These are phyloP conservation scores for Malurus leucopterus DNA, from an alignment of 2,797 vertebrate genomes.

Conservation along the genomic window DNA sequence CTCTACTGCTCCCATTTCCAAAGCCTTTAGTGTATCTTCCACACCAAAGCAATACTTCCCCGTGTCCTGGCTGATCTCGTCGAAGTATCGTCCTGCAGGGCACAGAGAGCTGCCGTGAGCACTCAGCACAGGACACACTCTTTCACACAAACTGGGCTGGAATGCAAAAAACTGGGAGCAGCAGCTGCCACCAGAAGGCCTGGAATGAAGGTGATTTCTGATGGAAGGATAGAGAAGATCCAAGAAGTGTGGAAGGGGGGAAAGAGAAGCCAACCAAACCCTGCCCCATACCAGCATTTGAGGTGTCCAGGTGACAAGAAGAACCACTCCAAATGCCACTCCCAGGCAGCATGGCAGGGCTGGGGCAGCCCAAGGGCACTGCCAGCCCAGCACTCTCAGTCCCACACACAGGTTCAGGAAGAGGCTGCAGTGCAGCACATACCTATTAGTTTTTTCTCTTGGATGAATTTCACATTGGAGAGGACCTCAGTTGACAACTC, in stretches of 20 bases:
- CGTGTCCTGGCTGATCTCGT: constrained; percentile 98
- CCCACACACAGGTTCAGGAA: neutral
- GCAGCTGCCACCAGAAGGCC: neutral
- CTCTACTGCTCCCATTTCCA: constrained; percentile 98
- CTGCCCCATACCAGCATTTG: neutral
- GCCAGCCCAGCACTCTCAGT: neutral
- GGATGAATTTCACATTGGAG: constrained; percentile 98
- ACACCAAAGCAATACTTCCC: constrained; percentile 98
- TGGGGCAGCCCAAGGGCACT: neutral
- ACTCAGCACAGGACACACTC: rapidly evolving
- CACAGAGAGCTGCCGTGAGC: neutral
- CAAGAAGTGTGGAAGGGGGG: neutral
- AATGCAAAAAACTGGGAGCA: neutral
- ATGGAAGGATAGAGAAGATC: neutral
- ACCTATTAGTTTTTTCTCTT: constrained; percentile 99
- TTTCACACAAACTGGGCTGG: neutral
- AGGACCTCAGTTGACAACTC: constrained; percentile 97
- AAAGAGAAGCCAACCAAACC: neutral
- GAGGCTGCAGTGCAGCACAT: neutral
- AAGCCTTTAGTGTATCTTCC: constrained; percentile 96
- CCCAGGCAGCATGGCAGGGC: neutral
- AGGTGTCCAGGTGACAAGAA: neutral
- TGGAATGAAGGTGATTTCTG: neutral
- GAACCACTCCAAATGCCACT: neutral
- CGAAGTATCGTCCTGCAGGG: constrained; percentile 91